phyloP scores from a whole-genome alignment of 2,888 invertebrate species.

The Busseola fusca region DNA sequence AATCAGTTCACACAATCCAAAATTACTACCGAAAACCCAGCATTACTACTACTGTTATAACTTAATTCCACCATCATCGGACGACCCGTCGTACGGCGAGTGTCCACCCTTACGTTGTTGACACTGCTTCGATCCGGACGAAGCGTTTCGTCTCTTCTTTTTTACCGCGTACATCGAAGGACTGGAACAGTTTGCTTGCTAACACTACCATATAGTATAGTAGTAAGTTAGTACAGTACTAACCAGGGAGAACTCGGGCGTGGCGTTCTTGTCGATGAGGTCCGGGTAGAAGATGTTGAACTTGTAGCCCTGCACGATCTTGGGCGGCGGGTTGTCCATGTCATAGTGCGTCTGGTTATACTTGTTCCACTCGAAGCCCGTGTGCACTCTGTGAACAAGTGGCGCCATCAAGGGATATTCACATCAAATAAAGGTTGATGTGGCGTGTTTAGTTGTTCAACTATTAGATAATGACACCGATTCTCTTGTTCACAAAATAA shows the following conservation, averaged over 20 bases:
- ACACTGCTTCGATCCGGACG: no score
- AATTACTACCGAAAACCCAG: no score
- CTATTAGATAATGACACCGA: no score
- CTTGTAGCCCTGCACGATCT: constrained; percentile 99
- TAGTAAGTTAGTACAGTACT: constrained; percentile 57
- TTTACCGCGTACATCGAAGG: no score
- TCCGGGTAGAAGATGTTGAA: constrained; percentile 99
- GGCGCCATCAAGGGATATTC: background rate
- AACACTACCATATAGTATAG: background rate
- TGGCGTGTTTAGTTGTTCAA: background rate
- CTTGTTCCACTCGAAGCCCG: constrained; percentile 99
- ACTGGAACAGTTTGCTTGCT: no score
- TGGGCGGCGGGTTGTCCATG: constrained; percentile 99
- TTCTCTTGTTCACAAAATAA: no score
- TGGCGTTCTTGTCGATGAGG: constrained; percentile 96
- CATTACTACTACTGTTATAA: no score
- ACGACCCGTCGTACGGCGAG: no score
- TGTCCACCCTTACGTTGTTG: no score
- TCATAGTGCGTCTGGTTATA: constrained; percentile 99
- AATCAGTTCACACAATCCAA: no score
- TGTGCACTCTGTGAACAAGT: constrained; percentile 91
- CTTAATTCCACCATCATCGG: no score
- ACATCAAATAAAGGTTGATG: background rate
- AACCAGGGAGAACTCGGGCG: constrained; percentile 97
- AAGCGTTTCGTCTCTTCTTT: no score